Evolutionary conservation across 1,140 invertebrate species (phyloP).

Genomic region (Drosophila suzukii): DNA sequence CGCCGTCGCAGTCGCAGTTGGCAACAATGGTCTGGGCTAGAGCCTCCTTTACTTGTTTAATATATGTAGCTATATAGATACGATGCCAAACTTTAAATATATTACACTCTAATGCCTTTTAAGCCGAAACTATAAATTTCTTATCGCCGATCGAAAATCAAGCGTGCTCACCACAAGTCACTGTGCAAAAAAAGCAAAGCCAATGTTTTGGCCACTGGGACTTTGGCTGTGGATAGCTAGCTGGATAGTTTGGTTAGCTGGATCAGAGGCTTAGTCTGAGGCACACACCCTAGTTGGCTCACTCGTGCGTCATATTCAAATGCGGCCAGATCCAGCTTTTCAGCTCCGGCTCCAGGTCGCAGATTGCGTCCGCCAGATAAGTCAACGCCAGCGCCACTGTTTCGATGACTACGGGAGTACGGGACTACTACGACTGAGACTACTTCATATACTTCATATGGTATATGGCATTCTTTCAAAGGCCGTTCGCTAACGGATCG

Average conservation of each 20-base stretch:
- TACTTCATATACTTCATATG: slow-evolving; percentile 8
- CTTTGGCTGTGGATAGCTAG: neutral
- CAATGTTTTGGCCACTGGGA: slow-evolving; percentile 51
- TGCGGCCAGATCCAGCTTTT: slow-evolving; percentile 45
- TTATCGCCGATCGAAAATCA: slow-evolving; percentile 79
- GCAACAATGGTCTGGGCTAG: slow-evolving; percentile 54
- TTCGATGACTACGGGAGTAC: slow-evolving; percentile 33
- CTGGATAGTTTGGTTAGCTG: slow-evolving; percentile 3
- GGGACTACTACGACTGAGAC: slow-evolving; percentile 22
- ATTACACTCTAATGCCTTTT: slow-evolving; percentile 81
- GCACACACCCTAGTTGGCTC: slow-evolving; percentile 75
- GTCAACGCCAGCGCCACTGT: slow-evolving; percentile 72
- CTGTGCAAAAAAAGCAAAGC: slow-evolving; percentile 50
- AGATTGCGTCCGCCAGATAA: slow-evolving; percentile 76
- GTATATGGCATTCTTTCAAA: slow-evolving; percentile 75
- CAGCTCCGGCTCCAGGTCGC: slow-evolving; percentile 50
- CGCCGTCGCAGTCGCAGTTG: slow-evolving; percentile 14
- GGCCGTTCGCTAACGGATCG: slow-evolving; percentile 72
- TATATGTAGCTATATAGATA: slow-evolving; percentile 57
- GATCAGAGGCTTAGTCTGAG: neutral
- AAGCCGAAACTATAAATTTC: slow-evolving; percentile 82
- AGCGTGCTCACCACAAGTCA: slow-evolving; percentile 73
- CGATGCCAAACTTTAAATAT: slow-evolving; percentile 77
- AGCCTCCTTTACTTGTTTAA: slow-evolving; percentile 44
- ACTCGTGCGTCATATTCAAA: slow-evolving; percentile 81